These are phyloP conservation scores for Conus betulinus DNA, from an alignment of 1,140 invertebrate species.

Conservation along the genomic window DNA sequence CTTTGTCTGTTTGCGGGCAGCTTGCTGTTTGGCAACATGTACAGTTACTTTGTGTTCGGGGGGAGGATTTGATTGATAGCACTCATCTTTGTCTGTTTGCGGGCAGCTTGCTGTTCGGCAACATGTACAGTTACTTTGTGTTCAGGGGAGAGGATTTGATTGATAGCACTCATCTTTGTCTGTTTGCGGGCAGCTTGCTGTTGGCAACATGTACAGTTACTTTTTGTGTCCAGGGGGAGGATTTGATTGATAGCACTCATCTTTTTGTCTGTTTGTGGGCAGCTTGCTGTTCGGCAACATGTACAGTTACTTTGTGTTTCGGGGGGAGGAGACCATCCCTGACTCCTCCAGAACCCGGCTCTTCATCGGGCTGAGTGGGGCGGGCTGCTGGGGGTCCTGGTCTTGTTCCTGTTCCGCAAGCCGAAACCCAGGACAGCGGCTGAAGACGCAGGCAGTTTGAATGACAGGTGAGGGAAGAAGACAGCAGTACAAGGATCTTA, in stretches of 20 bases:
- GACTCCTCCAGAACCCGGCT: conserved; percentile 73
- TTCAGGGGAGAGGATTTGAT: conserved; percentile 84
- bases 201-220: conserved; percentile 96
- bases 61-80: conserved; percentile 75
- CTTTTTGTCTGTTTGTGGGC: conserved; percentile 50
- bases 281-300: conserved; percentile 95
- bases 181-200: conserved; percentile 79
- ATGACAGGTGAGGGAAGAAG: conserved; percentile 45
- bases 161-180: neutral
- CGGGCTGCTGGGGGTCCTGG: conserved; percentile 57
- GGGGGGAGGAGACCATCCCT: conserved; percentile 83
- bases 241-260: conserved; percentile 41
- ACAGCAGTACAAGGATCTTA: no score
- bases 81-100: neutral
- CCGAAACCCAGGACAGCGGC: conserved; percentile 23
- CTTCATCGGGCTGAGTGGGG: conserved; percentile 65
- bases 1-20: neutral
- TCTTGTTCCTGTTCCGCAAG: conserved; percentile 60
- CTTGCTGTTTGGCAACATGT: conserved; percentile 95
- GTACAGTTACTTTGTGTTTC: conserved; percentile 94
- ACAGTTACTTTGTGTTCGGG: conserved; percentile 94
- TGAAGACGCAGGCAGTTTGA: conserved; percentile 53
- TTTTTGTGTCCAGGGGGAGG: conserved; percentile 88
- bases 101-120: conserved; percentile 87
- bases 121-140: conserved; percentile 93